Percentiles rank a stretch among this genome's conserved stretches.
Evolutionary conservation across 2,113 vertebrate species (phyloP).

Genomic region (Epinephelus lanceolatus): DNA sequence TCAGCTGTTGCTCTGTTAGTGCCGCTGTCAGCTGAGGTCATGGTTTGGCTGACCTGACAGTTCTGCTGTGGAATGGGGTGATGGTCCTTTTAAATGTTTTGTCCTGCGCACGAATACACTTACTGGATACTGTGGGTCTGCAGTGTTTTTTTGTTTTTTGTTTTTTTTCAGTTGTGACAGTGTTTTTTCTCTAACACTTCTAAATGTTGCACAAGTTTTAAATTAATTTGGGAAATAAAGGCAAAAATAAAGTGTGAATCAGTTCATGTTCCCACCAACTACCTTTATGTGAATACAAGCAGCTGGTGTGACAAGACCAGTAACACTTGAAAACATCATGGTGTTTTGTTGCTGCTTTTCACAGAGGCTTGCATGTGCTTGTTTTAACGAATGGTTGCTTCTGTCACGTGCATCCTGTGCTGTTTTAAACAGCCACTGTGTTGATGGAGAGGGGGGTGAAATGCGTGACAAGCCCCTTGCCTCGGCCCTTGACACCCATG

Average conservation of each 20-base stretch:
- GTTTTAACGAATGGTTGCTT: background rate
- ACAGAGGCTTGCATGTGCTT: background rate
- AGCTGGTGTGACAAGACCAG: background rate
- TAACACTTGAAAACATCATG: background rate
- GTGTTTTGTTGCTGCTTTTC: background rate
- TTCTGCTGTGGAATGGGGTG: constrained; percentile 30
- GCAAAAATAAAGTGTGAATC: background rate
- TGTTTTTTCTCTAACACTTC: background rate
- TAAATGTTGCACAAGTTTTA: background rate
- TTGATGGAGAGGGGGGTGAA: background rate
- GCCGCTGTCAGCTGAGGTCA: constrained; percentile 53
- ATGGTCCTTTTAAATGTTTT: constrained; percentile 5
- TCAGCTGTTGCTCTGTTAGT: constrained; percentile 53
- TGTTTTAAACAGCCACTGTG: background rate
- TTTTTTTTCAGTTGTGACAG: background rate
- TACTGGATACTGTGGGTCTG: background rate
- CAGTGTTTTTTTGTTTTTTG: too few relatives aligned
- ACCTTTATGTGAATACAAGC: background rate
- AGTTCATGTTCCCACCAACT: background rate
- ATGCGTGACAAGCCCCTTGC: background rate
- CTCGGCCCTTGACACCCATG: background rate
- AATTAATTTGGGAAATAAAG: background rate
- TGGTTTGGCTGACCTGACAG: constrained; percentile 37
- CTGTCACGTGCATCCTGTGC: background rate
- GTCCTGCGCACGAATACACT: background rate